Evolutionary conservation across 2,888 invertebrate species (phyloP).

Genomic region (Ophioninae sp.): DNA sequence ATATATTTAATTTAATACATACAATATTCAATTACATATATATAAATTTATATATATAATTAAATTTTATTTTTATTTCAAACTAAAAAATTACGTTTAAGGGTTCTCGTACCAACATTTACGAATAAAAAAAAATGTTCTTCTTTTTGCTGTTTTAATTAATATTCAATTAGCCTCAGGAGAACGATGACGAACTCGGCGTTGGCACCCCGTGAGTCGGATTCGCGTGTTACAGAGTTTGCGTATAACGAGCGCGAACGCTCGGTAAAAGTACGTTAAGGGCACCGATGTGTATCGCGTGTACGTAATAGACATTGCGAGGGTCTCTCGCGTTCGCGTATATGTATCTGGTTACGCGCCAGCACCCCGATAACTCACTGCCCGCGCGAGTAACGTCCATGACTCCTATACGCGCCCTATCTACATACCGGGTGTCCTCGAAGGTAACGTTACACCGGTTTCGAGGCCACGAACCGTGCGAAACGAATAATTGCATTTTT

Average conservation of each 20-base stretch:
- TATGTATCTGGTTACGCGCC: slow-evolving; percentile 59
- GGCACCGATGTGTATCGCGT: slow-evolving; percentile 59
- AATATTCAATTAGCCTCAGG: background rate
- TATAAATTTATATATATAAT: too few relatives aligned
- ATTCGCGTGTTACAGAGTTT: slow-evolving; percentile 19
- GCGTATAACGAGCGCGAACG: slow-evolving; percentile 52
- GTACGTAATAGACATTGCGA: slow-evolving; percentile 35
- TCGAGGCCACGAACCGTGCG: slow-evolving; percentile 20
- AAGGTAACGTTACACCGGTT: slow-evolving; percentile 19
- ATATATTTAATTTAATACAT: too few relatives aligned
- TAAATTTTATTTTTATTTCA: too few relatives aligned
- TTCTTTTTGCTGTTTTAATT: background rate
- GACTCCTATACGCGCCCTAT: slow-evolving; percentile 27
- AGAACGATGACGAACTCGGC: background rate
- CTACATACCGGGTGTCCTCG: slow-evolving; percentile 32
- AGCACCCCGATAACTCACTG: slow-evolving; percentile 57
- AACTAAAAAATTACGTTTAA: too few relatives aligned
- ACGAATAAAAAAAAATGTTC: too few relatives aligned
- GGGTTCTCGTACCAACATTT: too few relatives aligned
- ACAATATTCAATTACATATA: too few relatives aligned
- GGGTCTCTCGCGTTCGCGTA: slow-evolving; percentile 27
- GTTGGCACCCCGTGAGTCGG: background rate
- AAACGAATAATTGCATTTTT: background rate
- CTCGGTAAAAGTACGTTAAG: slow-evolving; percentile 59
- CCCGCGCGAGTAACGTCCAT: slow-evolving; percentile 30